A percentile compares a stretch with the other conserved stretches of the same genome.
Evolutionary conservation across 1,140 invertebrate genomes (phyloP).

Genomic region (Orius laevigatus): DNA sequence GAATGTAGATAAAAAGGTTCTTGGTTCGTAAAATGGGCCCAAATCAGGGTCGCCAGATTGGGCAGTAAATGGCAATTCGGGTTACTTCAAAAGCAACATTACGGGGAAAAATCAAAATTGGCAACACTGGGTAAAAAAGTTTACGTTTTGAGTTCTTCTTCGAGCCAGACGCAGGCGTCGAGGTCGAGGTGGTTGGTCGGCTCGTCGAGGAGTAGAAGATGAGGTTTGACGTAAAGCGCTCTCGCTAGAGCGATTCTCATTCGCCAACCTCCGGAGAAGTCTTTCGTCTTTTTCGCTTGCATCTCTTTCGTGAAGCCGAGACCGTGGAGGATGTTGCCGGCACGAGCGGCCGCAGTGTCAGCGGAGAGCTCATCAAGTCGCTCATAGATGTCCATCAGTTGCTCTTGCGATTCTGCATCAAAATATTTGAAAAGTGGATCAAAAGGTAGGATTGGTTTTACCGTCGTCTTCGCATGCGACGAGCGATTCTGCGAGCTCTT

Average conservation of each 20-base stretch:
- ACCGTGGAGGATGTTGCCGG: constrained; percentile 89
- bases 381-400: constrained; percentile 95
- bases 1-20: no score
- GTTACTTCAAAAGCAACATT: no score
- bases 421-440: no score
- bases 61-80: no score
- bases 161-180: constrained; percentile 98
- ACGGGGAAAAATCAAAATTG: no score
- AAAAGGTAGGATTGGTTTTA: no score
- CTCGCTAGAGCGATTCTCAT: constrained; percentile 98
- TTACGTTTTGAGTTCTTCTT: constrained; percentile 87
- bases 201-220: constrained; percentile 86
- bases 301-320: constrained; percentile 90
- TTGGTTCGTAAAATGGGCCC: no score
- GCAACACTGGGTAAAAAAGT: no score
- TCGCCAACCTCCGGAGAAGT: constrained; percentile 94
- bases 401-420: constrained; percentile 70
- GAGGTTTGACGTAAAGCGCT: constrained; percentile 79
- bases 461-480: constrained; percentile 77
- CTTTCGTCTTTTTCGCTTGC: constrained; percentile 81
- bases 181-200: constrained; percentile 98
- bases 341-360: constrained; percentile 85
- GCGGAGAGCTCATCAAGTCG: constrained; percentile 92
- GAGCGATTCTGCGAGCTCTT: constrained; percentile 83
- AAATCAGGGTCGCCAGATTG: no score